Base-by-base conservation (phyloP, 2,797 vertebrate species). In the Danio kyathit region DNA sequence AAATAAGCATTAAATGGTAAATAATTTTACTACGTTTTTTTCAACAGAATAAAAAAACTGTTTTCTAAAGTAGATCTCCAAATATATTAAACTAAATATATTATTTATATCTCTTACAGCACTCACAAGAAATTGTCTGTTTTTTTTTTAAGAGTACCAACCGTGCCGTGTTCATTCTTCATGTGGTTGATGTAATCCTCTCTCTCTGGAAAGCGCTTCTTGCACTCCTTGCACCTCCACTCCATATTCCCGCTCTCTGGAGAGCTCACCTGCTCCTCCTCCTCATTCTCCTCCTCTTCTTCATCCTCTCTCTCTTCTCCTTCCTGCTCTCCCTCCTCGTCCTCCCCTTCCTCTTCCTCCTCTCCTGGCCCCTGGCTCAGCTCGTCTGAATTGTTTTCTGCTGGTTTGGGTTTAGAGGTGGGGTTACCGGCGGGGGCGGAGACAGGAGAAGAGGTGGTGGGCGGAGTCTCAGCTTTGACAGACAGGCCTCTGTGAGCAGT, bases 101-200 rank as follows among this genome's bases (percentile, higher is more conserved):
- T 29, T 29, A 29, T 29, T 29, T n/a, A n/a, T n/a, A 14, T 10
- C 10, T 56, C 17, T 17, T 5, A 2, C 54, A 57, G 9, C 7
- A 21, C 11, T 57, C 11, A 59, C 10, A 59, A n/a, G 16, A 16
- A 52, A 59, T 21, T 13, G 11, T 38, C 29, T 5, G 0, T 6
- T 12, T 7, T 11, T 40, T 8, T 21, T 14, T 49, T 40, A 29
- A 29, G 29, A 8, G 0, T n/a, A 0, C 93, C 86, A 88, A 99
- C 98, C 96, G 96, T 99, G 63, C 96, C 97, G 0, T 99, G 98
- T 82, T 98, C 96, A 88, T 95, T 95, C 93, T 96, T 99, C 94
- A 99, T 97, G 86, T 99, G 98, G 4, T 93, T 89, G 81, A 96
- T 95, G 5, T 97, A 99, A 52, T 97, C 96, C 0, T 98, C 97